Evolutionary conservation across 2,113 vertebrate genomes (phyloP).

Genomic region (Dermatemys mawii): DNA sequence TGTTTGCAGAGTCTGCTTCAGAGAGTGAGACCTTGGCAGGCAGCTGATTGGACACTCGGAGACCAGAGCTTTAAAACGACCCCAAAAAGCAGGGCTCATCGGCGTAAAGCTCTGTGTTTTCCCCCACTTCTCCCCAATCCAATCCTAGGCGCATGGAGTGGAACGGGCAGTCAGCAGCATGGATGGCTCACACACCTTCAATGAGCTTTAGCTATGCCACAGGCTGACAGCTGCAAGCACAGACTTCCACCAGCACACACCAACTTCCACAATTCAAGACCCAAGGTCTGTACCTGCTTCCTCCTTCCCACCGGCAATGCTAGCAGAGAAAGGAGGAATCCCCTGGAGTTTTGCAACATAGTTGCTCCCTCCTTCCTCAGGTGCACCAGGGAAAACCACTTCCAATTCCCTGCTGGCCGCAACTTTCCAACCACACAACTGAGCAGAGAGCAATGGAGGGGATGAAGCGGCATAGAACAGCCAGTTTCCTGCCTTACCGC

Average conservation of each 20-base stretch:
- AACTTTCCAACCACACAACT: not conserved
- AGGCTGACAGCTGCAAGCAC: not conserved
- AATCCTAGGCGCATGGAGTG: not conserved
- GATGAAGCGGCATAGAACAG: not conserved
- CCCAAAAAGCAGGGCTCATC: not conserved
- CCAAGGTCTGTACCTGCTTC: not conserved
- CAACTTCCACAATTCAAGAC: not conserved
- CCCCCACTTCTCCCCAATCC: not conserved
- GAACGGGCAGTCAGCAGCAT: accelerated
- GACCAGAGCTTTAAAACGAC: not conserved
- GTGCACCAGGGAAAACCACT: not conserved
- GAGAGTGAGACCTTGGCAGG: too few species aligned
- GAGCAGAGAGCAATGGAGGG: not conserved
- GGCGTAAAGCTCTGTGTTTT: not conserved
- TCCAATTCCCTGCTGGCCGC: not conserved
- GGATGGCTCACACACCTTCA: not conserved
- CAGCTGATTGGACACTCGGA: not conserved
- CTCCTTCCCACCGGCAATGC: not conserved
- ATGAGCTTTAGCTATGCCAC: not conserved
- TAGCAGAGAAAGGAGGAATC: not conserved
- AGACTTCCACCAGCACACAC: not conserved
- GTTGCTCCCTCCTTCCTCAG: not conserved
- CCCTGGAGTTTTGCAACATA: accelerated
- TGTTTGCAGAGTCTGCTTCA: not conserved
- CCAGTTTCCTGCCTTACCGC: not conserved